phyloP scores from a whole-genome alignment of 2,888 invertebrate genomes.

The Lepidocyrtoides sp. region DNA sequence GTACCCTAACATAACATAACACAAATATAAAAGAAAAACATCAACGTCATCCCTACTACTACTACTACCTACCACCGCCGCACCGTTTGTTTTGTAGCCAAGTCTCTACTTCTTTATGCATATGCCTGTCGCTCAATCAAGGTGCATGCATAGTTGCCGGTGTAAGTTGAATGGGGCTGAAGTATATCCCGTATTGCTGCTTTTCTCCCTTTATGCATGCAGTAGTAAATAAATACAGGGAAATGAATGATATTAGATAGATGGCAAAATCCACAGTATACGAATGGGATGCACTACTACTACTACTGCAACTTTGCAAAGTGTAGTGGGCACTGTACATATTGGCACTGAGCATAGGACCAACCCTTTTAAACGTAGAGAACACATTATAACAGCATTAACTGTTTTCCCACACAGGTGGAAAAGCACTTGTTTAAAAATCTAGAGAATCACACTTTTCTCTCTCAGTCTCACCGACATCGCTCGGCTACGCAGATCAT shows the following conservation, averaged over 20 bases:
- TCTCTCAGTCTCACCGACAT: slow-evolving; percentile 84
- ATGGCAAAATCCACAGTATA: slow-evolving; percentile 19
- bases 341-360: slow-evolving; percentile 63
- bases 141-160: slow-evolving; percentile 30
- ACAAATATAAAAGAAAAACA: not conserved
- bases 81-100: not conserved
- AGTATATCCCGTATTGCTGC: not conserved
- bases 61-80: too few relatives aligned
- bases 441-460: slow-evolving; percentile 85
- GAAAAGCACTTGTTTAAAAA: slow-evolving; percentile 83
- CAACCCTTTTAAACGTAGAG: slow-evolving; percentile 27
- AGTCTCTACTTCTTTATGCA: not conserved
- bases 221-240: not conserved
- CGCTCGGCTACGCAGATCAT: slow-evolving; percentile 69
- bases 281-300: not conserved
- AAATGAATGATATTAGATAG: slow-evolving; percentile 30
- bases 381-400: slow-evolving; percentile 41
- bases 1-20: slow-evolving; percentile 36
- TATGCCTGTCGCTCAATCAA: slow-evolving; percentile 38
- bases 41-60: not conserved
- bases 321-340: slow-evolving; percentile 31
- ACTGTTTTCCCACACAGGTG: slow-evolving; percentile 83
- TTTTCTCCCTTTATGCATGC: not conserved
- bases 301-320: slow-evolving; percentile 45
- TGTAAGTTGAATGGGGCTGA: slow-evolving; percentile 41